phyloP scores from a whole-genome alignment of 35 echinoderm and acorn worm species.

The Nesometra sesokonis region DNA sequence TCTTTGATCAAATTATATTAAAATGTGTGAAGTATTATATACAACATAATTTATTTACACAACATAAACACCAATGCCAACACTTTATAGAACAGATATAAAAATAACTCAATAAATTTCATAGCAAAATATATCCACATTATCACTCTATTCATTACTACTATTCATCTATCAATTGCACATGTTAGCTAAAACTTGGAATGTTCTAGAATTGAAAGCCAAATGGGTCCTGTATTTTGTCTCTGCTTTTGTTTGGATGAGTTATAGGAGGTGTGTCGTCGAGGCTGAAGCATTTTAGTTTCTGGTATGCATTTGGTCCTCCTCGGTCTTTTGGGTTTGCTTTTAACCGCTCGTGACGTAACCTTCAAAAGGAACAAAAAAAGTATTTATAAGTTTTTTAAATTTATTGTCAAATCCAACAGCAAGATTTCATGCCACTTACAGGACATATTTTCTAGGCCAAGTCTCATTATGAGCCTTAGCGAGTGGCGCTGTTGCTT shows the following conservation, averaged over 20 bases:
- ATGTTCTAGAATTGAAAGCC: slow-evolving; percentile 34
- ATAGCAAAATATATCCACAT: neutral
- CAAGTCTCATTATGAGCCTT: too few species aligned
- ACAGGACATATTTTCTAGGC: neutral
- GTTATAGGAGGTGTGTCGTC: slow-evolving; percentile 72
- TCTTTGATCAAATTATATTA: too few species aligned
- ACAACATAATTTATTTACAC: too few species aligned
- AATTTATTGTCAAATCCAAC: neutral
- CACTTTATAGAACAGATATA: too few species aligned
- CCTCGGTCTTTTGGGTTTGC: slow-evolving; percentile 62
- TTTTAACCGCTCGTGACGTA: slow-evolving; percentile 83
- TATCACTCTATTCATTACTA: neutral
- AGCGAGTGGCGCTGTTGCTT: too few species aligned
- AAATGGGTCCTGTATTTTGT: slow-evolving; percentile 80
- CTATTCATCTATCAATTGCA: neutral
- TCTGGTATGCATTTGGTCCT: slow-evolving; percentile 84
- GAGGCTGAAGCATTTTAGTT: slow-evolving; percentile 85
- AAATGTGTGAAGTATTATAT: too few species aligned
- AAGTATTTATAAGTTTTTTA: neutral
- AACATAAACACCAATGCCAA: too few species aligned
- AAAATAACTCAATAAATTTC: neutral
- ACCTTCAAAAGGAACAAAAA: slow-evolving; percentile 33
- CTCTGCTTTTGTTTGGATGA: slow-evolving; percentile 39
- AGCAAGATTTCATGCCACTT: too few species aligned
- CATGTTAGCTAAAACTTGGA: neutral